phyloP scores from a whole-genome alignment of 2,113 vertebrate species.

The Gadus macrocephalus region DNA sequence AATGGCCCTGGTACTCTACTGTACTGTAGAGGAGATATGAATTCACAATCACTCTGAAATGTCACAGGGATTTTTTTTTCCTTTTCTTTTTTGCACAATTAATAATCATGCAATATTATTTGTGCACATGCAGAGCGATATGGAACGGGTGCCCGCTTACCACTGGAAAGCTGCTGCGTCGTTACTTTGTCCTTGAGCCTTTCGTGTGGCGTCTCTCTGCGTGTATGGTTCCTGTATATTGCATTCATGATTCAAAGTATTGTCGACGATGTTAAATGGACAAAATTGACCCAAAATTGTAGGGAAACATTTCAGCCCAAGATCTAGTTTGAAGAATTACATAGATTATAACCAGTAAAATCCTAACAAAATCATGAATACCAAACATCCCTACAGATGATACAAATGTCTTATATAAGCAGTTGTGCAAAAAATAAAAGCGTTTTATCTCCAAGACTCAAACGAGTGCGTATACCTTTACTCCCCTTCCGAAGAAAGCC shows the following conservation, averaged over 20 bases:
- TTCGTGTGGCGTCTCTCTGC: constrained; percentile 36
- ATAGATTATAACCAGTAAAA: too few relatives aligned
- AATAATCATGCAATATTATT: constrained; percentile 66
- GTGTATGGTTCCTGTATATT: neutral
- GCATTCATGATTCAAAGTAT: too few relatives aligned
- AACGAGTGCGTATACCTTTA: constrained; percentile 54
- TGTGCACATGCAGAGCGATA: constrained; percentile 46
- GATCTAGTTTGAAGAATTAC: too few relatives aligned
- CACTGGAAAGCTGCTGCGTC: constrained; percentile 58
- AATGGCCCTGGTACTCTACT: constrained; percentile 5
- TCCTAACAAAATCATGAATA: too few relatives aligned
- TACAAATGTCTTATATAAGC: too few relatives aligned
- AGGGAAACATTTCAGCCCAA: too few relatives aligned
- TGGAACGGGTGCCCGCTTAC: constrained; percentile 64
- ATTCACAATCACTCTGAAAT: constrained; percentile 56
- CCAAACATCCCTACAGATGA: too few relatives aligned
- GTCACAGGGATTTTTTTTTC: constrained; percentile 57
- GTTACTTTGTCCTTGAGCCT: constrained; percentile 50
- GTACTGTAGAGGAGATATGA: constrained; percentile 63
- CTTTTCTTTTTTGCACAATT: constrained; percentile 47
- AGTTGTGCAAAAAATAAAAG: too few relatives aligned
- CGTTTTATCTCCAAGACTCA: neutral
- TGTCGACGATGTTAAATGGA: too few relatives aligned
- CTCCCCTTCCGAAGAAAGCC: constrained; percentile 60
- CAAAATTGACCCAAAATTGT: too few relatives aligned